Evolutionary conservation across 2,113 vertebrate species (phyloP).

Genomic region (Cebidichthys violaceus): DNA sequence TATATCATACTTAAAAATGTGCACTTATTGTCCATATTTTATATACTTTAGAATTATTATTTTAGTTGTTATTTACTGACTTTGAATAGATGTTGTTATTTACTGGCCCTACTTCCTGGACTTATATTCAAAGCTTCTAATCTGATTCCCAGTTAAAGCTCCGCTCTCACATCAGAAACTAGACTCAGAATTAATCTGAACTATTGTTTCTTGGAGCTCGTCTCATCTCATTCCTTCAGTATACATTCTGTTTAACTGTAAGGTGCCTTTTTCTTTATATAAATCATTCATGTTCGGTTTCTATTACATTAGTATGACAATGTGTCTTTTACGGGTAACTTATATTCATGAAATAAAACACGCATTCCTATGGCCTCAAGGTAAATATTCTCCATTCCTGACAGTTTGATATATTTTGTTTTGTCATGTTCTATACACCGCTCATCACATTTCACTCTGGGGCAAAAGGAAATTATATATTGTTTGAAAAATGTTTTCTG

Average conservation of each 20-base stretch:
- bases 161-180: not conserved
- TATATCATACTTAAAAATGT: not conserved
- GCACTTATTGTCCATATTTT: not conserved
- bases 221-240: not conserved
- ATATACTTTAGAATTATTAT: not conserved
- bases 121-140: not conserved
- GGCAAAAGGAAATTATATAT: constrained; percentile 18
- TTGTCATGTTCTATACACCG: not conserved
- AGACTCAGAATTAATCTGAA: not conserved
- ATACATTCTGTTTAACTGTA: not conserved
- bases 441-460: constrained; percentile 8
- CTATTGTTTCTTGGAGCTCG: not conserved
- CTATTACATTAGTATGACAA: constrained; percentile 14
- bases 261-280: not conserved
- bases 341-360: constrained; percentile 32
- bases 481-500: not conserved
- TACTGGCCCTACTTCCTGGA: not conserved
- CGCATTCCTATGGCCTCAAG: not conserved
- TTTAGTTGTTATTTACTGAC: not conserved
- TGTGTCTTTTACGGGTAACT: not conserved
- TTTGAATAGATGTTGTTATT: not conserved
- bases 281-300: constrained; percentile 18
- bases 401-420: constrained; percentile 12
- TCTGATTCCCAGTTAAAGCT: not conserved
- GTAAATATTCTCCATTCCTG: constrained; percentile 21